A percentile compares a stretch with the other conserved stretches of the same genome.
phyloP scores from a whole-genome alignment of 2,888 invertebrate genomes.

The Hypomecis punctinalis region DNA sequence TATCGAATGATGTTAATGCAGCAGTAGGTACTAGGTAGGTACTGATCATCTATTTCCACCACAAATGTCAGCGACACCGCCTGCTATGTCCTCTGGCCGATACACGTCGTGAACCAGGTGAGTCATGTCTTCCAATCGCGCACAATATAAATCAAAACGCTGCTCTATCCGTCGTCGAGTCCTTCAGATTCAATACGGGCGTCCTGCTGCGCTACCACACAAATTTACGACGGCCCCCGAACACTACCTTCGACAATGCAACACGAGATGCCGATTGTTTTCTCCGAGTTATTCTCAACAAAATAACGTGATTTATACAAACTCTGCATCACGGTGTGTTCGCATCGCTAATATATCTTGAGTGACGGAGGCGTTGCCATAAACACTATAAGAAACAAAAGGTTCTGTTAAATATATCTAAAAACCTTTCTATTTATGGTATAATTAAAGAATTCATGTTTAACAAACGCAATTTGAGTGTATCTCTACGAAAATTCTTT shows the following conservation, averaged over 20 bases:
- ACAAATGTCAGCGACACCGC: constrained; percentile 29
- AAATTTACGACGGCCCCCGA: constrained; percentile 82
- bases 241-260: constrained; percentile 60
- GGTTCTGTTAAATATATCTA: constrained; percentile 11
- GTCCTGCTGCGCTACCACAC: constrained; percentile 80
- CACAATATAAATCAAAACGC: constrained; percentile 73
- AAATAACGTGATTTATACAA: constrained; percentile 82
- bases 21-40: not conserved
- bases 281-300: constrained; percentile 79
- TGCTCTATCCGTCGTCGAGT: constrained; percentile 77
- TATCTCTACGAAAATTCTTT: too few species aligned
- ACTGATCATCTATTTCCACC: constrained; percentile 11
- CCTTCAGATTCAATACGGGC: constrained; percentile 65
- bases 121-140: constrained; percentile 54
- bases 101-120: constrained; percentile 56
- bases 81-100: constrained; percentile 35
- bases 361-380: constrained; percentile 44
- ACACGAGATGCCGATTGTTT: constrained; percentile 77
- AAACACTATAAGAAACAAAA: constrained; percentile 39
- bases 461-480: too few species aligned
- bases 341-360: constrained; percentile 52
- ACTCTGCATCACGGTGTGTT: constrained; percentile 46
- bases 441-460: not conserved
- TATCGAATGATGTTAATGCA: too few species aligned
- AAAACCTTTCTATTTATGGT: not conserved